Evolutionary conservation across 2,888 invertebrate genomes (phyloP).

Genomic region (Amiota mariae): DNA sequence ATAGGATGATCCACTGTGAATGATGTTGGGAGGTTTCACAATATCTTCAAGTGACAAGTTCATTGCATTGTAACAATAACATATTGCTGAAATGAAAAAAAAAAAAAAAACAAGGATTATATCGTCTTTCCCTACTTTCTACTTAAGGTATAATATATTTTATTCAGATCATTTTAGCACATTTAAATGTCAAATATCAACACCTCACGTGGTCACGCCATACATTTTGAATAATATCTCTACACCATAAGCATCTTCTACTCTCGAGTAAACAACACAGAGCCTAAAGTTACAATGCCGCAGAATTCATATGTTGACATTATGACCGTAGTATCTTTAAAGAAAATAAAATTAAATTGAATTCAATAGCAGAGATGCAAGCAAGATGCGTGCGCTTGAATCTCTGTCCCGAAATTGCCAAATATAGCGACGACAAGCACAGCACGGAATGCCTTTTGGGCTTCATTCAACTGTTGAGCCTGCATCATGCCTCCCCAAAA

Average conservation of each 20-base stretch:
- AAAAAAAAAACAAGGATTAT: no score
- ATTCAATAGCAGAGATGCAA: constrained; percentile 9
- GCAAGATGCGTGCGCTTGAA: neutral
- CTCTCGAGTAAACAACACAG: constrained; percentile 53
- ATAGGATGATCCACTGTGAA: no score
- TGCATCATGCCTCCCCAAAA: neutral
- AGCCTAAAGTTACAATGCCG: constrained; percentile 36
- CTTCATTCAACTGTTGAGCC: neutral
- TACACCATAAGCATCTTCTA: constrained; percentile 47
- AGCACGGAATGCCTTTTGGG: neutral
- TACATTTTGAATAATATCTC: constrained; percentile 49
- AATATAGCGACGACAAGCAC: constrained; percentile 2
- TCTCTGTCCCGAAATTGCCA: constrained; percentile 26
- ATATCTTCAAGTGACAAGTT: no score
- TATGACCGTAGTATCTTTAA: constrained; percentile 12
- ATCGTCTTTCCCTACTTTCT: no score
- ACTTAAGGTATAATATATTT: no score
- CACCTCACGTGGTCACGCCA: constrained; percentile 36
- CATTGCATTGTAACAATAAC: no score
- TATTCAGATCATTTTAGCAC: no score
- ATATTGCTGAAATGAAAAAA: no score
- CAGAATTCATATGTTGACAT: constrained; percentile 21
- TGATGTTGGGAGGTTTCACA: no score
- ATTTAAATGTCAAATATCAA: no score
- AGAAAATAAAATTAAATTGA: constrained; percentile 19